Base-by-base conservation (phyloP, 2,888 invertebrate species). In the Agrilus cyanescens region DNA sequence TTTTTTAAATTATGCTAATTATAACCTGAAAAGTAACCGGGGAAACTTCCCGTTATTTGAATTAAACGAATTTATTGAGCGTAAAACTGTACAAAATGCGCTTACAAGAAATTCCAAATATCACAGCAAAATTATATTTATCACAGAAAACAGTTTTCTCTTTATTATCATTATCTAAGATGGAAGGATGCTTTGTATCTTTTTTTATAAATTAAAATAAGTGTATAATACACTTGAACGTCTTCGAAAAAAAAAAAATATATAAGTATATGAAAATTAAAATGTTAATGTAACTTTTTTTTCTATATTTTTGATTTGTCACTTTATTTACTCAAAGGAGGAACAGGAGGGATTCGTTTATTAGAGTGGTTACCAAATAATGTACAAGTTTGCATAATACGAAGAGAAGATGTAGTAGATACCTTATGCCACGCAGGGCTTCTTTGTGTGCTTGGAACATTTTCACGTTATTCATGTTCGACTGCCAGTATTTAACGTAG, bases 381-480 rank as follows among this genome's bases (percentile, higher is more conserved):
- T 59, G 53, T 63, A 65, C 63, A 64, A 60, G 55, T 56, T 53
- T 49, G 53, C 61, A 55, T 55, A 61, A 57, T 57, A 60, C 62
- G 61, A 48, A 66, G 61, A 62, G 59, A 63, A 65, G 62, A 62
- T 65, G 66, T 63, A 65, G 65, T 65, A 66, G 66, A 75, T 83
- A 91, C 90, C 89, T 89, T 76, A 98, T 86, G 72, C 96, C 96
- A 69, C 98, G 82, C 57, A 99, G 86, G 53, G 98, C 91, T 76
- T 99, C 98, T 80, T 98, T 97, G 71, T 99, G 98, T 44, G 97
- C 98, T 72, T 97, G 97, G 75, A 94, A 99, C 95, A 98, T 97
- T 78, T 98, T 97, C 45, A 99, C 98, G 73, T 98, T 98, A 75
- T 99, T 99, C 98, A 99, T 99, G 71, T 99, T 99, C 57, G 95